Percentiles rank a stretch among this genome's conserved stretches.
Conservation (phyloP, 2,113 vertebrate genomes). For the Poeciliopsis occidentalis region DNA sequence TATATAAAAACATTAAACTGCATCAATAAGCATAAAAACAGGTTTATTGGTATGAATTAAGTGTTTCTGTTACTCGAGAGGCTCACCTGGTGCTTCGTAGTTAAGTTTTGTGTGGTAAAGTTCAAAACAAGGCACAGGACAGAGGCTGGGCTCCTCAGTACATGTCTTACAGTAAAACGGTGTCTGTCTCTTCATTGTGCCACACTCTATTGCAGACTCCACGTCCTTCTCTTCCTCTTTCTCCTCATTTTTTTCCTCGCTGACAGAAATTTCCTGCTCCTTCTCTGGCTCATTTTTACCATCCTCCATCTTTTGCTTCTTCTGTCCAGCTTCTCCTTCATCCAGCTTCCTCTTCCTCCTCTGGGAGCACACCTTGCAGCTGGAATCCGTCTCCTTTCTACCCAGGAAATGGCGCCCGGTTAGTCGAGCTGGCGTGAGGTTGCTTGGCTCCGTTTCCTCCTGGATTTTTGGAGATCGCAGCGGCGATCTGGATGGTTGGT, state of each 20-base stretch:
- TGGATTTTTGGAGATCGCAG: slow-evolving; percentile 25
- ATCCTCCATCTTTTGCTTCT: slow-evolving; percentile 28
- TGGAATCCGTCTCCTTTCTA: slow-evolving; percentile 34
- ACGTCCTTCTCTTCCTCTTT: not conserved
- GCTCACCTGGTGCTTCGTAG: slow-evolving; percentile 66
- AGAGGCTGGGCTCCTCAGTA: slow-evolving; percentile 68
- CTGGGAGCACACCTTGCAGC: slow-evolving; percentile 67
- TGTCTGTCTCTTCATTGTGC: slow-evolving; percentile 23
- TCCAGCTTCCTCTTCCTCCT: slow-evolving; percentile 49
- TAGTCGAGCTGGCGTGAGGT: slow-evolving; percentile 58
- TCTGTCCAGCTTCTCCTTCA: slow-evolving; percentile 8
- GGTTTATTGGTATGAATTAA: not conserved
- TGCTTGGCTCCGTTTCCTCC: slow-evolving; percentile 19
- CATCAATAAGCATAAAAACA: not conserved
- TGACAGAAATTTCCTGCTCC: not conserved
- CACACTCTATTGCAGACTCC: slow-evolving; percentile 16
- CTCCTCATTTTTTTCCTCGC: not conserved
- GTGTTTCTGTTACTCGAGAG: slow-evolving; percentile 1
- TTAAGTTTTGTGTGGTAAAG: slow-evolving; percentile 71
- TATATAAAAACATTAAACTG: not conserved
- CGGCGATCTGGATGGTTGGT: slow-evolving; percentile 41
- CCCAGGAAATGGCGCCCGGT: slow-evolving; percentile 70
- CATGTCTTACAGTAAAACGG: slow-evolving; percentile 71
- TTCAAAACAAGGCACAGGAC: slow-evolving; percentile 75
- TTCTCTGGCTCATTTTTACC: slow-evolving; percentile 18